Base-by-base conservation (phyloP, 2,797 vertebrate genomes). In the Geotrypetes seraphini region DNA sequence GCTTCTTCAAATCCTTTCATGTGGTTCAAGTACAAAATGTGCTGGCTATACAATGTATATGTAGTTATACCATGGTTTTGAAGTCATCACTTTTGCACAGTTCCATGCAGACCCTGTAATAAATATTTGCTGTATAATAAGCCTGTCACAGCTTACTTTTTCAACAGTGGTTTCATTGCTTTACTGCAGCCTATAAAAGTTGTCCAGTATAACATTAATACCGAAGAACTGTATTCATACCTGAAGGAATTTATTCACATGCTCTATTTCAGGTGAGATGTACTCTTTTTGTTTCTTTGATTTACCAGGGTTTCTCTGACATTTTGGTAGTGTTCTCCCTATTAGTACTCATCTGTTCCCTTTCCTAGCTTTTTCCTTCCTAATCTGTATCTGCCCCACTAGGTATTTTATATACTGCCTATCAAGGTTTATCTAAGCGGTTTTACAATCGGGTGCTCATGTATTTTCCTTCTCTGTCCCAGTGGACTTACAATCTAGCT, bases 181-280 rank as follows among this genome's bases (percentile, higher is more conserved):
- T 30, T 19, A 36, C 71, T 62, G 10, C 68, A 97, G 96, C 83
- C 89, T 24, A 39, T 89, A 64, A 91, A 71, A 73, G 91, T 99
- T 50, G 89, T 98, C 39, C 94, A 99, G 48, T 95, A 89, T 66
- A 93, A 96, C 61, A 95, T 97, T 62, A 99, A 99, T 52, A 98
- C 95, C 38, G 96, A 99, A 60, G 94, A 99, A 63, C 79, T 97
- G 2, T 98, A 97, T 71, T 83, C 83, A 6, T 91, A 91, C 43
- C 85, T 99, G 63, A 96, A 96, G 81, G 94, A 99, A 54, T 99
- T 99, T 43, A 94, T 99, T 69, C 96, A 99, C 53, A 87, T 87
- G 60, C 71, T 99, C 2, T 99, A 98, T 74, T 98, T 99, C 83
- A 91, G 95, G 96, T 97, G 50, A 65, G 73, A 12, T 20, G 5